Evolutionary conservation across 1,140 invertebrate species (phyloP).

Genomic region (Zaprionus lachaisei): DNA sequence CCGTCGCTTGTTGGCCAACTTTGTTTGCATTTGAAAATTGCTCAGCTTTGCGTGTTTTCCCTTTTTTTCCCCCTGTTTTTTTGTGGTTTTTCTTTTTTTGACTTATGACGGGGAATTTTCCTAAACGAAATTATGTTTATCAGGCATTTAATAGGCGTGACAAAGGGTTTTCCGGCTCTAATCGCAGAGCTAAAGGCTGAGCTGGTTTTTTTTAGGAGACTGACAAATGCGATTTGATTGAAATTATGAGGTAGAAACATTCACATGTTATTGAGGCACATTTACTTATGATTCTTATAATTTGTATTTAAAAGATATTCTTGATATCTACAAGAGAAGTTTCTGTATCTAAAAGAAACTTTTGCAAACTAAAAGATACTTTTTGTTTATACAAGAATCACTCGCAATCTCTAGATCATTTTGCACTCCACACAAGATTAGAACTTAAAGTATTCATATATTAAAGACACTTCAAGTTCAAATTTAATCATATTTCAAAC

Average conservation of each 20-base stretch:
- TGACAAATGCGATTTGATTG: background rate
- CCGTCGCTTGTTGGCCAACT: slow-evolving; percentile 43
- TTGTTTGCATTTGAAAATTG: slow-evolving; percentile 39
- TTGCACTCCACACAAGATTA: background rate
- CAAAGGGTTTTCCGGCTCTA: slow-evolving; percentile 17
- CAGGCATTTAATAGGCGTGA: slow-evolving; percentile 69
- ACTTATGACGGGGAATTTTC: slow-evolving; percentile 28
- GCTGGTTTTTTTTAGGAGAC: background rate
- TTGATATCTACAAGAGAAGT: too few relatives aligned
- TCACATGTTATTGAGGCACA: background rate
- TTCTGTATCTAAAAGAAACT: too few relatives aligned
- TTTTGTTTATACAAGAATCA: background rate
- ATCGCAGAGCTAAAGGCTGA: background rate
- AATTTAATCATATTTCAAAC: background rate
- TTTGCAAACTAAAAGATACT: background rate
- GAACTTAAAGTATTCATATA: background rate
- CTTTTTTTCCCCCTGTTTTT: slow-evolving; percentile 2
- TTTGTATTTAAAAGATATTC: too few relatives aligned
- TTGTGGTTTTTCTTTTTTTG: slow-evolving; percentile 6
- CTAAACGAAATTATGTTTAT: slow-evolving; percentile 70
- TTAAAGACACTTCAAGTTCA: background rate
- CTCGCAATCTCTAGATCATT: background rate
- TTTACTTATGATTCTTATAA: background rate
- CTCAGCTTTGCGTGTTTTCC: slow-evolving; percentile 60
- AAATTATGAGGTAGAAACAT: background rate